Evolutionary conservation across 1,140 invertebrate species (phyloP), one percentile per base, ranked within the genome.

Genomic region (Penaeus indicus): DNA sequence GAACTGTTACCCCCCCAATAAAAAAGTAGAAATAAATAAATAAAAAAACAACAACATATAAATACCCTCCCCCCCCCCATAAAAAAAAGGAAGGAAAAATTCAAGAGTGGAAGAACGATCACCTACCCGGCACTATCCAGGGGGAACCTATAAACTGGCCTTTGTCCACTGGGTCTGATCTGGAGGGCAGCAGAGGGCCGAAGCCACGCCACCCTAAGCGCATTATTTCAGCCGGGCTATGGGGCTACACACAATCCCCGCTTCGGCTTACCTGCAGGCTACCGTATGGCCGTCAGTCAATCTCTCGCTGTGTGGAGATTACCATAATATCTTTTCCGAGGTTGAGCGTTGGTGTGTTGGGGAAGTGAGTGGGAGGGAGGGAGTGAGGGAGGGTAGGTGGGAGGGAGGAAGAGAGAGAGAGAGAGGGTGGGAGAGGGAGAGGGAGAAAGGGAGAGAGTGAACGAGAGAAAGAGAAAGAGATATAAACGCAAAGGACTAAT

Each of bases 211-310:
- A 62, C 27, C 54, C 62, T 83, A 83, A 83, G 81, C 81, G 81
- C 62, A 83, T 83, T 83, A 83, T 63, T 64, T 64, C 81, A 83
- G 81, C 81, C 64, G 27, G 61, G 81, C 64, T 83, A 83, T 61
- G 32, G 60, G 60, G 61, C 61, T 83, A 83, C 60, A 83, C 81
- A 64, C 81, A 83, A 83, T 83, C 81, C 62, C 38, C 62, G 81
- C 62, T 83, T 83, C 81, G 81, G 81, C 25, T 83, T 83, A 83
- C n/a, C 38, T 54, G 54, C 54, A 54, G 54, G 54, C 54, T 11
- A 8, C 54, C 54, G 54, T 54, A 54, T 54, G 5, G 54, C 54
- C 54, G 54, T 11, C 54, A 54, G 54, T 54, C 54, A 54, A 54
- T 54, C 54, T 54, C 54, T 13, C 8, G 47, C 47, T 47, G 54